Evolutionary conservation across 1,140 invertebrate genomes (phyloP).

Genomic region (Contarinia nasturtii): DNA sequence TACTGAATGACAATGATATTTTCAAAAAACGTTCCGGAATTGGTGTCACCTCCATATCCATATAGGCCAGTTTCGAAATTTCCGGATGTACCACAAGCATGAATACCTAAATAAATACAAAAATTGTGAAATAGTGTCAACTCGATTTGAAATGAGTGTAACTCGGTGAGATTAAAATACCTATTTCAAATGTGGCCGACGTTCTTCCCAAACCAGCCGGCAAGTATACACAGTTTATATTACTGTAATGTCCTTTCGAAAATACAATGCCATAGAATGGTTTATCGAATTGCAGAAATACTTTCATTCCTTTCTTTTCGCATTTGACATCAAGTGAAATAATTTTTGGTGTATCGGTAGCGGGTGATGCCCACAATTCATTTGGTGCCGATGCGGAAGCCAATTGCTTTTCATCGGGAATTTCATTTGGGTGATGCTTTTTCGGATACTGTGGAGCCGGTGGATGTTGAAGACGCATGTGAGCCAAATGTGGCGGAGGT

Average conservation of each 20-base stretch:
- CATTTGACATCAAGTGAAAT: slow-evolving; percentile 82
- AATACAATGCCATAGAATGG: slow-evolving; percentile 91
- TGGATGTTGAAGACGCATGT: slow-evolving; percentile 26
- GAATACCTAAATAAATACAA: slow-evolving; percentile 32
- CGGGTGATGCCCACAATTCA: slow-evolving; percentile 64
- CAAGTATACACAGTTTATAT: slow-evolving; percentile 77
- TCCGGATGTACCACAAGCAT: slow-evolving; percentile 76
- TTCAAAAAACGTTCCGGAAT: slow-evolving; percentile 83
- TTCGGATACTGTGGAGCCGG: slow-evolving; percentile 1
- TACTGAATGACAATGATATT: slow-evolving; percentile 90
- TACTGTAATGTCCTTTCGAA: slow-evolving; percentile 80
- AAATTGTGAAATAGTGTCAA: too few species aligned
- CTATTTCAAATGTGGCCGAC: slow-evolving; percentile 78
- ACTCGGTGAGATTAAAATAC: too few species aligned
- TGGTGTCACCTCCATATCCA: slow-evolving; percentile 61
- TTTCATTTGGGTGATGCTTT: not conserved
- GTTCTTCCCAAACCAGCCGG: slow-evolving; percentile 69
- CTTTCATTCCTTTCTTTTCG: slow-evolving; percentile 85
- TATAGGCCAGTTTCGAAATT: slow-evolving; percentile 77
- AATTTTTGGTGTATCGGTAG: slow-evolving; percentile 78
- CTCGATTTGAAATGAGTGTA: too few species aligned
- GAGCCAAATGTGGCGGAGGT: slow-evolving; percentile 30
- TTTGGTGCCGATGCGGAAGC: slow-evolving; percentile 26
- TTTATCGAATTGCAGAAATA: slow-evolving; percentile 80
- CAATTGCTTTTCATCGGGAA: slow-evolving; percentile 11